Conservation (phyloP, 1,140 invertebrate species). For the Pectinophora gossypiella region DNA sequence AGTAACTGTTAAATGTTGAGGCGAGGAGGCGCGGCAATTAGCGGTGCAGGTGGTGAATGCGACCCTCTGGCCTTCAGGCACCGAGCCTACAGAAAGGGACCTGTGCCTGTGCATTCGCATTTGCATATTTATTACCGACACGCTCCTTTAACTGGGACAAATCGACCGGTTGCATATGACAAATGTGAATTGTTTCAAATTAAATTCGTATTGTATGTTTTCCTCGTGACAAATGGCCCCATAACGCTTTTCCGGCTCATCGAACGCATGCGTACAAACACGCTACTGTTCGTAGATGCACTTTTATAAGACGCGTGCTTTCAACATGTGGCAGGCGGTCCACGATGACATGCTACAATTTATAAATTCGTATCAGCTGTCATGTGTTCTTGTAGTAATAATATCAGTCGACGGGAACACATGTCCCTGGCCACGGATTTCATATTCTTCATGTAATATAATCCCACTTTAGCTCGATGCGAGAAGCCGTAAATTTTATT, state of each 20-base stretch:
- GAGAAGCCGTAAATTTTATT: not conserved
- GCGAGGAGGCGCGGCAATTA: slow-evolving; percentile 47
- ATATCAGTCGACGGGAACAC: slow-evolving; percentile 2
- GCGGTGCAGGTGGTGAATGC: slow-evolving; percentile 64
- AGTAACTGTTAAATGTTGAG: not conserved
- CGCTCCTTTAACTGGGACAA: slow-evolving; percentile 40
- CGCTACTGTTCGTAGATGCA: not conserved
- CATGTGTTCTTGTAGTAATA: not conserved
- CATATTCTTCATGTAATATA: not conserved
- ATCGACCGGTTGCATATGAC: slow-evolving; percentile 25
- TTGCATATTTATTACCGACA: slow-evolving; percentile 52
- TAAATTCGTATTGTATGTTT: slow-evolving; percentile 12
- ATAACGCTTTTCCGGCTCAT: slow-evolving; percentile 30
- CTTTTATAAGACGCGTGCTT: slow-evolving; percentile 22
- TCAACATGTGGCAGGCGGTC: slow-evolving; percentile 36
- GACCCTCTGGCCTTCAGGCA: slow-evolving; percentile 40
- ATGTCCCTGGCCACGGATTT: not conserved
- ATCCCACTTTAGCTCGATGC: not conserved
- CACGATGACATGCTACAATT: slow-evolving; percentile 16
- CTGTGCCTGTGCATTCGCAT: slow-evolving; percentile 29
- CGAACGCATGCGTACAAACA: slow-evolving; percentile 27
- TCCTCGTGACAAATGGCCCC: slow-evolving; percentile 11
- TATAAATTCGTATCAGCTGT: slow-evolving; percentile 25
- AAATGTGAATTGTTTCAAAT: slow-evolving; percentile 29
- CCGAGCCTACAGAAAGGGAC: slow-evolving; percentile 27